Base-by-base conservation (phyloP, 2,797 vertebrate genomes). In the Onychomys leucogaster region DNA sequence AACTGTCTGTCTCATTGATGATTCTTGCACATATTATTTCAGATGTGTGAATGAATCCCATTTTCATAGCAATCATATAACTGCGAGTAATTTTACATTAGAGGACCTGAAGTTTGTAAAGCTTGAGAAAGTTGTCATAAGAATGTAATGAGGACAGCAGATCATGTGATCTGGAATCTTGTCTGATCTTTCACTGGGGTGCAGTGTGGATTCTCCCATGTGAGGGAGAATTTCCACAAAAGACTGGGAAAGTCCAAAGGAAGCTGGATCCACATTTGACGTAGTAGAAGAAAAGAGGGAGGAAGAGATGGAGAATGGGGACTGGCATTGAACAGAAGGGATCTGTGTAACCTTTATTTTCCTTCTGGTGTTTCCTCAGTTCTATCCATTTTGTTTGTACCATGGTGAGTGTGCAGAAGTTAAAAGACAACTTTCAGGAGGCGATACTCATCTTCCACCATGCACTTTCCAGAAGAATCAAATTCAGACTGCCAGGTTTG, bases 401-500 rank as follows among this genome's bases (percentile, higher is more conserved):
- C 21, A n/a, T 16, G 4, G 43, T 69, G 11, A 67, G 17, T 52
- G 34, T 86, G 83, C 19, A 25, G 21, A 46, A 21, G 21, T n/a
- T 2, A 67, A 67, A 52, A 32, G 21, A 37, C 37, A 43, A 25
- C 41, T 12, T 75, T 41, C 4, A 77, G 43, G 6, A 0, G 25
- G 16, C 5, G 0, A 1, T 29, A 1, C 1, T 46, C 25, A 3
- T 27, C 8, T 75, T 14, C 6, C 7, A 55, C 46, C 1, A 1
- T 17, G 29, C 16, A 63, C 0, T 27, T 16, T 37, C 14, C 8
- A 55, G 61, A 23, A 23, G 21, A 52, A 27, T 5, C 1, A 10
- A 69, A 67, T 9, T 16, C 34, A 52, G 4, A 69, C 0, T 32
- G 1, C 29, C 49, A 71, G 67, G 23, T 29, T 55, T 55, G 49